Base-by-base conservation (phyloP, 1,140 invertebrate genomes). In the Nylanderia fulva region DNA sequence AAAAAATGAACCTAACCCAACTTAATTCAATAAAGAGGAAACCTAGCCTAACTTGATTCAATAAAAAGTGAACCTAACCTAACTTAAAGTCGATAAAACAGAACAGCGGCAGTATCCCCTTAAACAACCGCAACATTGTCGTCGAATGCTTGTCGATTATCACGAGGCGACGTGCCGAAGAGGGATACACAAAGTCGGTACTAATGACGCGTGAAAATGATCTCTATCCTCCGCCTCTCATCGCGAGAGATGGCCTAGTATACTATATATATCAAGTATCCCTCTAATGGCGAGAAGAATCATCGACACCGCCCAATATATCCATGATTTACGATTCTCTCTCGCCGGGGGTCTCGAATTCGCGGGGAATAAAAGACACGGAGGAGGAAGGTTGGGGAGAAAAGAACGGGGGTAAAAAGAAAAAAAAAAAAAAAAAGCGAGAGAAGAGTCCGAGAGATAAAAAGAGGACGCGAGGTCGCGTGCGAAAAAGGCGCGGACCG, bases 121-220 rank as follows among this genome's bases (percentile, higher is more conserved):
- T n/a, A n/a, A n/a, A n/a, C n/a, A 45, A 7, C 9, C 42, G 9
- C 60, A 77, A 71, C 13, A 6, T 33, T 42, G n/a, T 64, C 27
- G 29, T 54, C 15, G 3, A 24, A 39, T 45, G 45, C 27, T 66
- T 27, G 29, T 24, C 75, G 60, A 21, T 77, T 77, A 64, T 52
- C 76, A n/a, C 15, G 7, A 36, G n/a, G 24, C 27, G 33, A 39
- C 77, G 21, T 24, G 15, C 18, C 33, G 18, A 36, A 36, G 63
- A 21, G 33, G 42, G 15, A 13, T 36, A 24, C 77, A 68, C 63
- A 54, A 82, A 82, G 24, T 82, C 27, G 60, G 36, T 21, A 56
- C 66, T 88, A 88, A 86, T 88, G 85, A 88, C 48, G 80, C 58
- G 74, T 87, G 85, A 88, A 79, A 79, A 85, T 42, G 79, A 86